A percentile compares a stretch with the other conserved stretches of the same genome.
Evolutionary conservation across 2,113 vertebrate genomes (phyloP).

Genomic region (Silurus meridionalis): DNA sequence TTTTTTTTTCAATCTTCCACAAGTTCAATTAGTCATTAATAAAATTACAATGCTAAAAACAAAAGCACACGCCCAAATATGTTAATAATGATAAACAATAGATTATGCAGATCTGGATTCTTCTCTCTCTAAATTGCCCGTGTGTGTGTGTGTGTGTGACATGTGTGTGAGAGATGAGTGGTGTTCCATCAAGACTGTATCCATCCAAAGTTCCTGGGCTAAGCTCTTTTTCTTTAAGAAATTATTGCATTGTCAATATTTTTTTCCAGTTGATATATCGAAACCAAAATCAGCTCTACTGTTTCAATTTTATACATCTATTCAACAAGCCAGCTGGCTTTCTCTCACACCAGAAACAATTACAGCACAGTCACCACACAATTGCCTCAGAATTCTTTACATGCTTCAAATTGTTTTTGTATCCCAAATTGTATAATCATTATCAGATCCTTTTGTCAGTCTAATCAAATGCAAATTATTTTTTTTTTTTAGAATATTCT

Average conservation of each 20-base stretch:
- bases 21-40: neutral
- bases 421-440: neutral
- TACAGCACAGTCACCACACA: neutral
- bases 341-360: conserved; percentile 1
- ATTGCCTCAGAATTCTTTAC: conserved; percentile 8
- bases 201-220: neutral
- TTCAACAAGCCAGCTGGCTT: conserved; percentile 2
- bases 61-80: neutral
- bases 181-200: neutral
- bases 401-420: neutral
- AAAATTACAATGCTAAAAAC: neutral
- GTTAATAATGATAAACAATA: neutral
- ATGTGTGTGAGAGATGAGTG: neutral
- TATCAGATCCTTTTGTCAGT: neutral
- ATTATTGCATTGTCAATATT: neutral
- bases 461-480: neutral
- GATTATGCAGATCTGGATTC: neutral
- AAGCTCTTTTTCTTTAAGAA: neutral
- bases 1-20: neutral
- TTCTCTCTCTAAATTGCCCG: neutral
- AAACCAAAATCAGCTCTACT: neutral
- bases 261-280: neutral
- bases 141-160: neutral
- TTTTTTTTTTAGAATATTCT: neutral
- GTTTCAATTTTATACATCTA: neutral